Conservation (phyloP, 2,113 vertebrate genomes). For the Stercorarius parasiticus region DNA sequence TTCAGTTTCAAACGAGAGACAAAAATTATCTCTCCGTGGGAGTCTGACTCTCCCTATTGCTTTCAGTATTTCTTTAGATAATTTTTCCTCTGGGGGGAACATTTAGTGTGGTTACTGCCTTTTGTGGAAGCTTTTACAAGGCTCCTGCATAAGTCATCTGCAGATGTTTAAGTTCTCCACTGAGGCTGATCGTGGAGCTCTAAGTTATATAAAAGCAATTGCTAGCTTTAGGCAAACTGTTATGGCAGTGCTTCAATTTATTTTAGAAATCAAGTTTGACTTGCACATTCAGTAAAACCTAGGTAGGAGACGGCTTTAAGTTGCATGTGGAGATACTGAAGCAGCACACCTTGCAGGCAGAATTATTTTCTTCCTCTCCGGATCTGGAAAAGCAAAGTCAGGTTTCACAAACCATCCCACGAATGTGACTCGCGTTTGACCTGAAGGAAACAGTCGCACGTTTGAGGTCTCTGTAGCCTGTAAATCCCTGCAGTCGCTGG, state of each 20-base stretch:
- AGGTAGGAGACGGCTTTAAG: neutral
- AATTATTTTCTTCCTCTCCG: neutral
- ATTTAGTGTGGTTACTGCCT: neutral
- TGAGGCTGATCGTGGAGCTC: neutral
- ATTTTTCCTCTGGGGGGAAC: neutral
- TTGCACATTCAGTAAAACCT: neutral
- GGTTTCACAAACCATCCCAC: neutral
- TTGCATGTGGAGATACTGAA: neutral
- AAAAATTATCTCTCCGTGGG: neutral
- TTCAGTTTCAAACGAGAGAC: neutral
- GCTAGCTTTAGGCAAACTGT: neutral
- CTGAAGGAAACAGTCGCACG: neutral
- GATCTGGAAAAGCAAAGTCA: neutral
- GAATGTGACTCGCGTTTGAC: fast-evolving
- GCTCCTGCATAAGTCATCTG: neutral
- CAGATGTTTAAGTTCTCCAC: neutral
- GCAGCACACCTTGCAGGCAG: neutral
- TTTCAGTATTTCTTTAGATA: neutral
- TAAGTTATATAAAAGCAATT: neutral
- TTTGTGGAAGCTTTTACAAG: neutral
- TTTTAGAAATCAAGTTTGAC: neutral
- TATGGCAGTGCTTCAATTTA: neutral
- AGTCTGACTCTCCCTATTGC: neutral
- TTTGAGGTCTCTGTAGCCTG: neutral
- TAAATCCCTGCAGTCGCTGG: neutral